phyloP scores from a whole-genome alignment of 2,888 invertebrate species.

The Aethes cnicana region DNA sequence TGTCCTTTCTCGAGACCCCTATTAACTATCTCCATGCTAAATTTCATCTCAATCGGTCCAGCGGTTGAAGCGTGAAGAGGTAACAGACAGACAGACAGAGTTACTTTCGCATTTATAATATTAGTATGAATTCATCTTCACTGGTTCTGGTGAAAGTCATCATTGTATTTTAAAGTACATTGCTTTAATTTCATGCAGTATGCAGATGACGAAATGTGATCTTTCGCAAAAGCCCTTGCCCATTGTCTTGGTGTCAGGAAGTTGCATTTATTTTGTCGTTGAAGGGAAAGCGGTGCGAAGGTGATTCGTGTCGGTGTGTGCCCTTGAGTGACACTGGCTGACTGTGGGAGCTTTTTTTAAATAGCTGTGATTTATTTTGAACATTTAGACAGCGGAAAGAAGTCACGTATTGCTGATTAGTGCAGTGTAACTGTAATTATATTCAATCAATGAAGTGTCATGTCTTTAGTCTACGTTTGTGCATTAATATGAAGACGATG shows the following conservation, averaged over 20 bases:
- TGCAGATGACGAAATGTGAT: constrained; percentile 16
- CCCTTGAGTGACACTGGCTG: neutral
- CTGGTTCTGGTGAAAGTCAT: neutral
- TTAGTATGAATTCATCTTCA: too few relatives aligned
- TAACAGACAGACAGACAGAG: too few relatives aligned
- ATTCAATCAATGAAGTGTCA: too few relatives aligned
- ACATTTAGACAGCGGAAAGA: neutral
- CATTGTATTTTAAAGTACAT: constrained; percentile 4
- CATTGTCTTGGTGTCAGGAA: constrained; percentile 20
- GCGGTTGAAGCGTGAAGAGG: too few relatives aligned
- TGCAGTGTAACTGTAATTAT: too few relatives aligned
- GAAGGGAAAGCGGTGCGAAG: constrained; percentile 21
- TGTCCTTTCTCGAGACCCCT: too few relatives aligned
- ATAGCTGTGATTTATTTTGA: neutral
- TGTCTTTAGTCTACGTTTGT: too few relatives aligned
- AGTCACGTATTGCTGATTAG: neutral
- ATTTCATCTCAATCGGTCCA: too few relatives aligned
- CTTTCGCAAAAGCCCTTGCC: constrained; percentile 21
- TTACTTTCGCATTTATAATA: too few relatives aligned
- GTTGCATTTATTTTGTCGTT: constrained; percentile 24
- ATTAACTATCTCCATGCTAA: too few relatives aligned
- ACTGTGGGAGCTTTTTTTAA: constrained; percentile 5
- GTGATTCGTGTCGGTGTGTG: constrained; percentile 13
- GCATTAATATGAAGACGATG: too few relatives aligned
- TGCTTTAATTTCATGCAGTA: constrained; percentile 20